Conservation (phyloP, 1,140 invertebrate species). For the Contarinia nasturtii region DNA sequence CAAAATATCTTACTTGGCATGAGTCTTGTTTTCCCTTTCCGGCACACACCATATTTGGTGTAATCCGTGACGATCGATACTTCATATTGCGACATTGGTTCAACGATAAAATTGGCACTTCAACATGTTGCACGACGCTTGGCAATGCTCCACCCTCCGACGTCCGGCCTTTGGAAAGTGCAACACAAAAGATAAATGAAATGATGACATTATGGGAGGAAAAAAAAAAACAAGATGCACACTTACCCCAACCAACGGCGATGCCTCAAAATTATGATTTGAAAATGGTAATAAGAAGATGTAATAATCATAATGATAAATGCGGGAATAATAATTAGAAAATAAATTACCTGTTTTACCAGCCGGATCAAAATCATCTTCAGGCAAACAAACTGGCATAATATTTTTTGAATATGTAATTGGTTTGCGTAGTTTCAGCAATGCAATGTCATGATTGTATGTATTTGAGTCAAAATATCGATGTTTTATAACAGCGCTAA, state of each 20-base stretch:
- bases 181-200: no score
- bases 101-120: slow-evolving; percentile 63
- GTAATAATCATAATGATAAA: neutral
- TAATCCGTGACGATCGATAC: slow-evolving; percentile 59
- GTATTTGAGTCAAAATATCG: slow-evolving; percentile 63
- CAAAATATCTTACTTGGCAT: slow-evolving; percentile 32
- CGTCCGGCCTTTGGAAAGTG: slow-evolving; percentile 51
- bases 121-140: slow-evolving; percentile 58
- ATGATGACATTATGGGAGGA: no score
- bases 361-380: slow-evolving; percentile 40
- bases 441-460: slow-evolving; percentile 72
- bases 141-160: slow-evolving; percentile 63
- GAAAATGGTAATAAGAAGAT: neutral
- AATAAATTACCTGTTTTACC: slow-evolving; percentile 29
- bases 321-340: no score
- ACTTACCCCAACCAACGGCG: slow-evolving; percentile 26
- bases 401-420: slow-evolving; percentile 61
- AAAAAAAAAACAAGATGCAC: slow-evolving; percentile 32
- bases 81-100: slow-evolving; percentile 61
- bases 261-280: neutral
- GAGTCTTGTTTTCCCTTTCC: slow-evolving; percentile 61
- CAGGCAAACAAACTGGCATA: slow-evolving; percentile 58
- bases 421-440: slow-evolving; percentile 53
- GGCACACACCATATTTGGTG: slow-evolving; percentile 59
- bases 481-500: slow-evolving; percentile 56